Conservation (phyloP, 2,797 vertebrate species). For the Morus bassanus region DNA sequence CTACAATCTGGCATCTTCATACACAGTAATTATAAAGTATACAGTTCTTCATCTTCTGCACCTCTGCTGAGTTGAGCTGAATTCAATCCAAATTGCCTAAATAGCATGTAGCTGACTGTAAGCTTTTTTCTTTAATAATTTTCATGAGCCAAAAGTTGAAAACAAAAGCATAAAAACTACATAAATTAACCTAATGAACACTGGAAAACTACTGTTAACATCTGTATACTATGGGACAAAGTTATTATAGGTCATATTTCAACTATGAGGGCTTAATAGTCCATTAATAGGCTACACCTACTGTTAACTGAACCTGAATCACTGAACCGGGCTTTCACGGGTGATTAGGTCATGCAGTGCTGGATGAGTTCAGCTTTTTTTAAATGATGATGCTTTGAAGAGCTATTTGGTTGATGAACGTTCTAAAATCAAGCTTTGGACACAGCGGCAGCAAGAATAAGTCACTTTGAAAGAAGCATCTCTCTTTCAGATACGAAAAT, state of each 20-base stretch:
- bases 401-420: background rate
- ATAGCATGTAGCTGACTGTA: background rate
- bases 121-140: background rate
- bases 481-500: background rate
- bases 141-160: background rate
- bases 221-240: background rate
- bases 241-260: background rate
- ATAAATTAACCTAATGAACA: background rate
- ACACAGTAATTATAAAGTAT: conserved; percentile 27
- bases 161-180: background rate
- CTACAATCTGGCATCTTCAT: conserved; percentile 81
- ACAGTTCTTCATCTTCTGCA: background rate
- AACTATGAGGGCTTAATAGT: background rate
- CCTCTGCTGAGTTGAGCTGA: conserved; percentile 40
- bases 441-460: background rate
- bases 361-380: background rate
- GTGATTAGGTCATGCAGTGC: background rate
- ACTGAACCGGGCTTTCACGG: background rate
- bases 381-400: background rate
- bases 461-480: background rate
- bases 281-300: background rate
- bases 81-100: conserved; percentile 16
- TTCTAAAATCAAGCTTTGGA: background rate
- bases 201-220: background rate
- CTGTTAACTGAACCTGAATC: background rate